Base-by-base conservation (phyloP, 2,888 invertebrate genomes). In the Troides aeacus region DNA sequence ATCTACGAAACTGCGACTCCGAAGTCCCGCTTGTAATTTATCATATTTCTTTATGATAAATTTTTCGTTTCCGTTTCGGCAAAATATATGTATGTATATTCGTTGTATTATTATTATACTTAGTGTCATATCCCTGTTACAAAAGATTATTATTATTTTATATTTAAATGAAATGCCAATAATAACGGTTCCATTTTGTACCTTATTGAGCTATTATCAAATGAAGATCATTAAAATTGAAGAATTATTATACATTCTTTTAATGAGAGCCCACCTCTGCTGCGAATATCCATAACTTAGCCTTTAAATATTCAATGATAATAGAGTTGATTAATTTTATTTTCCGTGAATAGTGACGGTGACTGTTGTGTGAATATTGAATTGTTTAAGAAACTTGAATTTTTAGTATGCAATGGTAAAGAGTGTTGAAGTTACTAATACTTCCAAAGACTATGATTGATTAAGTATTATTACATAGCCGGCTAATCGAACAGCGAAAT, bases 111-210 rank as follows among this genome's bases (percentile, higher is more conserved):
- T 81, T 84, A 84, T 86, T 85, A 85, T 15, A 83, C 85, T 85
- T 84, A 83, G 81, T 84, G 84, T 86, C 88, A 79, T 89, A 85
- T 86, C 84, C 82, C 83, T 89, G 87, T 90, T 90, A 85, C 81
- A 80, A 84, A 81, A 88, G 82, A 89, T 85, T 88, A 90, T 89
- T 87, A 89, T 89, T 87, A 63, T 89, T 90, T 90, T 86, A 85
- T 89, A 89, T 88, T 86, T 86, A 87, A 89, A 84, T 84, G 86
- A 89, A 80, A 89, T 89, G 88, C 88, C 87, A 86, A 87, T 86
- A 79, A 82, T 72, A n/a, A 79, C 79, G 83, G 87, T 87, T 89
- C 88, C 84, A 86, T 87, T 75, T 88, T 91, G 89, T 91, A 90
- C 87, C 84, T 89, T 87, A 85, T 82, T 86, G 85, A 87, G 87